Evolutionary conservation across 2,113 vertebrate genomes (phyloP), one percentile per base, ranked within the genome.

Genomic region (Condylura cristata): DNA sequence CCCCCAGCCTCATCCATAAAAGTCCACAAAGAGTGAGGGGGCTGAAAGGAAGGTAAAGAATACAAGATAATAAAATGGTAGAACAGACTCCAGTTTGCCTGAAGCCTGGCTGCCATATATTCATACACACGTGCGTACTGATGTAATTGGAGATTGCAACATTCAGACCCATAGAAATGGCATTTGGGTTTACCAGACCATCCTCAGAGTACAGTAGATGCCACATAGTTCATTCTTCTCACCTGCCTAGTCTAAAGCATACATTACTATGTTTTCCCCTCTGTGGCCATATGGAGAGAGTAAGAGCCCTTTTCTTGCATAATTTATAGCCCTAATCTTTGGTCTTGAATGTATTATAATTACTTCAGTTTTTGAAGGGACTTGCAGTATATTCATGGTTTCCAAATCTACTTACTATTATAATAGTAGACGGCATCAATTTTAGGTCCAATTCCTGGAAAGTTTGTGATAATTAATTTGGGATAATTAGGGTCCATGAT

Each of bases 401-500:
- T 65, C 51, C 34, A 16, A 76, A 81, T 75, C 26, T 71, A 96
- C 95, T 97, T 91, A 97, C 97, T 48, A 30, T 94, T 90, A n/a
- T 56, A 80, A 56, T 94, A 96, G 58, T 97, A 98, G 83, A 97
- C 99, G 34, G 99, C 99, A 18, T 99, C 99, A 30, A 99, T 66
- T 74, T 98, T 99, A 0, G 99, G 98, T 39, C 83, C 96, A 93
- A 99, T 98, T 96, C 99, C 99, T 44, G 98, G 98, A 89, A 99
- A 99, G 94, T 98, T 92, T 0, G 84, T 6, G 1, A 91, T 94
- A 84, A 97, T 99, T 37, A 87, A 39, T 95, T 97, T 98, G 56
- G 99, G 99, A 97, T 98, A 99, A 68, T 97, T 98, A 0, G 51
- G 92, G 61, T 99, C 99, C 98, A 99, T 99, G 39, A 80, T 56